These are phyloP conservation scores for Lasioglossum lativentre DNA, from an alignment of 2,888 invertebrate species.

Conservation along the genomic window DNA sequence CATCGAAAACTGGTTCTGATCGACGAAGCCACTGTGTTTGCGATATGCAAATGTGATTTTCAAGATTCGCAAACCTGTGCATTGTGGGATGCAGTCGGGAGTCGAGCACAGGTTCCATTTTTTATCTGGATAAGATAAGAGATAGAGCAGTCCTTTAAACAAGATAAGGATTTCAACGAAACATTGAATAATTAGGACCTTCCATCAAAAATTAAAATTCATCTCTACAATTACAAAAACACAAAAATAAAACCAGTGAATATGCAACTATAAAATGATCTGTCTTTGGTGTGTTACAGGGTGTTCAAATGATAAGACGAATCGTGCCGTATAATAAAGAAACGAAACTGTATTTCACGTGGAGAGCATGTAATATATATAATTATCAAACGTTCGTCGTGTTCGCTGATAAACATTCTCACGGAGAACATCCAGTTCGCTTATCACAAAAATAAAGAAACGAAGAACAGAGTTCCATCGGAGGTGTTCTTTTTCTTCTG, in stretches of 20 bases:
- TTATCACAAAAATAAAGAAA: constrained; percentile 36
- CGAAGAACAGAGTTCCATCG: constrained; percentile 17
- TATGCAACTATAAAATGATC: neutral
- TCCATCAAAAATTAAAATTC: no score
- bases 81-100: neutral
- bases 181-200: neutral
- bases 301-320: neutral
- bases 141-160: neutral
- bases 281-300: neutral
- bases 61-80: neutral
- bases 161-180: neutral
- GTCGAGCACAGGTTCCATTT: neutral
- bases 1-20: constrained; percentile 14
- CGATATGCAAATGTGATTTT: constrained; percentile 14
- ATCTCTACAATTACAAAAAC: no score
- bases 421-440: constrained; percentile 45
- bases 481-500: neutral
- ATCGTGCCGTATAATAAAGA: constrained; percentile 37
- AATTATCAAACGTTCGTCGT: constrained; percentile 46
- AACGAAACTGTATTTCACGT: constrained; percentile 52
- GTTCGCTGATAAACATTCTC: constrained; percentile 49
- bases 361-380: constrained; percentile 47
- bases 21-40: neutral
- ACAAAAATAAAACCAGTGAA: neutral
- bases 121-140: neutral